phyloP scores from a whole-genome alignment of 2,888 invertebrate genomes.

The Synergus itoensis region DNA sequence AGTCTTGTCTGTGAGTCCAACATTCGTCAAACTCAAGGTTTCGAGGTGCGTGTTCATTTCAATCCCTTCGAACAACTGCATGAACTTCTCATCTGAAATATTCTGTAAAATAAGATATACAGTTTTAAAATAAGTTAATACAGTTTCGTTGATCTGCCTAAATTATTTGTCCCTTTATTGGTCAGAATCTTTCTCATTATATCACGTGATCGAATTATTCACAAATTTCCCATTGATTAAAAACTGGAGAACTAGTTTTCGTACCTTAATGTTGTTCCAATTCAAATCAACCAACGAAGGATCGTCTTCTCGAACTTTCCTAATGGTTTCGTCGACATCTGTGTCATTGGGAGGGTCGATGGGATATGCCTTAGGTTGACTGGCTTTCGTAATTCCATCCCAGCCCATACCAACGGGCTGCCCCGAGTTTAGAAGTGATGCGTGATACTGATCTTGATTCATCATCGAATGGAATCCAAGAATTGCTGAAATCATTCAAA shows the following conservation, averaged over 20 bases:
- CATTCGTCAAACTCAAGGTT: conserved; percentile 95
- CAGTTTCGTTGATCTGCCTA: background rate
- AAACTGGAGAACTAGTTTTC: conserved; percentile 1
- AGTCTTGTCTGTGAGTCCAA: conserved; percentile 93
- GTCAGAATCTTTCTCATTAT: too few relatives aligned
- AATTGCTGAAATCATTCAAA: conserved; percentile 85
- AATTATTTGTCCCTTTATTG: too few relatives aligned
- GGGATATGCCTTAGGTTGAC: conserved; percentile 93
- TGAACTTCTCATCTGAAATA: conserved; percentile 97
- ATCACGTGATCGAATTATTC: too few relatives aligned
- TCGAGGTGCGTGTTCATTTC: conserved; percentile 95
- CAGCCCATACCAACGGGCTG: conserved; percentile 94
- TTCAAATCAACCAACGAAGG: conserved; percentile 93
- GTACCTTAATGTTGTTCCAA: conserved; percentile 99
- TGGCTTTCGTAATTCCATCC: conserved; percentile 97
- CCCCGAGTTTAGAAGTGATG: conserved; percentile 94
- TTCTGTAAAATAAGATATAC: conserved; percentile 82
- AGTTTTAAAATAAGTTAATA: background rate
- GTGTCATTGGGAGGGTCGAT: conserved; percentile 98
- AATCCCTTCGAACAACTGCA: conserved; percentile 92
- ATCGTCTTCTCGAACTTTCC: conserved; percentile 94
- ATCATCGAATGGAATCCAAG: conserved; percentile 99
- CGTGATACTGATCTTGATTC: conserved; percentile 99
- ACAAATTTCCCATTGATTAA: too few relatives aligned
- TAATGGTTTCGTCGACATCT: conserved; percentile 95